Evolutionary conservation across 1,140 invertebrate genomes (phyloP).

Genomic region (Drosophila tani): DNA sequence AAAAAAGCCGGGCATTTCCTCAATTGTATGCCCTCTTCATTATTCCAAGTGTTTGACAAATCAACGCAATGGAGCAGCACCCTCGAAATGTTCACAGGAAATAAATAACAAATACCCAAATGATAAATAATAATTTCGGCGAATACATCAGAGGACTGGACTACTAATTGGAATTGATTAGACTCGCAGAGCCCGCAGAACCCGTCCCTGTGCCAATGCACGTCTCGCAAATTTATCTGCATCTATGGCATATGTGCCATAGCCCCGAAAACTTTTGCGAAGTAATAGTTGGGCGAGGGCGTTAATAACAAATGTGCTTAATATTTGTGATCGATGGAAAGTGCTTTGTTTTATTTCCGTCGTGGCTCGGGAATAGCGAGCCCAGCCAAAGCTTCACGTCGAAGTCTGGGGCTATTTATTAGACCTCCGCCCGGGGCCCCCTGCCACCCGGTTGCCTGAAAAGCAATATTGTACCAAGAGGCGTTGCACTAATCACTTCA

Average conservation of each 20-base stretch:
- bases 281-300: constrained; percentile 39
- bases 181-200: constrained; percentile 56
- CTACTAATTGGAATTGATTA: constrained; percentile 84
- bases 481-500: constrained; percentile 83
- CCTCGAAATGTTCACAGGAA: constrained; percentile 33
- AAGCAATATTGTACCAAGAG: constrained; percentile 68
- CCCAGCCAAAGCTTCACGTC: constrained; percentile 33
- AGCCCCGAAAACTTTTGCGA: constrained; percentile 44
- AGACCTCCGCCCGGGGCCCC: constrained; percentile 13
- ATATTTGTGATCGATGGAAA: constrained; percentile 83
- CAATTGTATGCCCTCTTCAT: too few relatives aligned
- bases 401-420: constrained; percentile 62
- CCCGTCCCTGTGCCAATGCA: constrained; percentile 55
- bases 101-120: constrained; percentile 80
- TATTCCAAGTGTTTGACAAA: neutral
- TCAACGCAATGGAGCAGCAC: constrained; percentile 13
- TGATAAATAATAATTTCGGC: constrained; percentile 84
- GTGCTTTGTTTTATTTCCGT: constrained; percentile 73
- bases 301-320: constrained; percentile 80
- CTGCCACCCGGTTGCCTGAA: constrained; percentile 26
- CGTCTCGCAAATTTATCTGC: constrained; percentile 81
- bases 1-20: too few relatives aligned
- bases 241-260: constrained; percentile 77
- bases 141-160: constrained; percentile 83
- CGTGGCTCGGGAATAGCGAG: constrained; percentile 17